phyloP scores from a whole-genome alignment of 53 echinoderm and acorn worm genomes.

The Henricia sp. region DNA sequence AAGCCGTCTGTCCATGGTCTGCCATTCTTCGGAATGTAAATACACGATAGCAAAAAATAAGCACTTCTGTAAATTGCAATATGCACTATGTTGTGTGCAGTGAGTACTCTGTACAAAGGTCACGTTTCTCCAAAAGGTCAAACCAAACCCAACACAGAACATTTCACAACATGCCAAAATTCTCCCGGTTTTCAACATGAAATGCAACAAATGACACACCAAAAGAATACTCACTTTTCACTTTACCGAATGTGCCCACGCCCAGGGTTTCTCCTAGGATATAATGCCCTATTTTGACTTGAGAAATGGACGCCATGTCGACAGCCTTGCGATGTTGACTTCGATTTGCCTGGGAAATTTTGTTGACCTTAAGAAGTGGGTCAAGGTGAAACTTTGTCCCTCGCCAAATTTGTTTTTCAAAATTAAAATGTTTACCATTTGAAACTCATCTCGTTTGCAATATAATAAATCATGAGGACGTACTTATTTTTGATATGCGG shows the following conservation, averaged over 20 bases:
- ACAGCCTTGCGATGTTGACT: conserved; percentile 44
- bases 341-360: conserved; percentile 54
- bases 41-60: no score
- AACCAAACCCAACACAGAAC: not conserved
- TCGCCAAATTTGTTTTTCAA: not conserved
- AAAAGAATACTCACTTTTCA: conserved; percentile 84
- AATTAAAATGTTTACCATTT: not conserved
- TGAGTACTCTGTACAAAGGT: conserved; percentile 16
- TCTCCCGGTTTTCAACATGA: conserved; percentile 1
- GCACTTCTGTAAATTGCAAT: not conserved
- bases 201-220: conserved; percentile 5
- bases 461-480: not conserved
- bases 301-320: conserved; percentile 67
- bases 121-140: conserved; percentile 31
- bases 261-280: conserved; percentile 95
- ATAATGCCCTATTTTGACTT: conserved; percentile 99
- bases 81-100: not conserved
- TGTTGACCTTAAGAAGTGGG: conserved; percentile 43
- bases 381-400: conserved; percentile 49
- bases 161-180: conserved; percentile 21
- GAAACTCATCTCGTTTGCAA: not conserved
- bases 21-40: no score
- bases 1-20: no score
- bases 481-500: not conserved
- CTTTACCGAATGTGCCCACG: conserved; percentile 99